Evolutionary conservation across 2,888 invertebrate species (phyloP).

Genomic region (Apamea monoglypha): DNA sequence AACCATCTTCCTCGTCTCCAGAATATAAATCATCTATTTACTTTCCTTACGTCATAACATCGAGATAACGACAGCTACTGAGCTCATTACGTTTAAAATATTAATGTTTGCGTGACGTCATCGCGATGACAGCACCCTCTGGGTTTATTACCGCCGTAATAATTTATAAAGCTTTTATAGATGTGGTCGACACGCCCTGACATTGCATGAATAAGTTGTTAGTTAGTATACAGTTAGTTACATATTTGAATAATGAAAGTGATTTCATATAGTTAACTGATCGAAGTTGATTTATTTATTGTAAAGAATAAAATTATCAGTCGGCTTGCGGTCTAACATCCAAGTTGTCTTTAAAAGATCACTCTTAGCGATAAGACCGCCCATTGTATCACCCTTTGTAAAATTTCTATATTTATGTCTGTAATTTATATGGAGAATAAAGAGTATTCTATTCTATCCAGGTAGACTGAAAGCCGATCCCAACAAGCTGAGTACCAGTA

Average conservation of each 20-base stretch:
- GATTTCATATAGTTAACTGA: background rate
- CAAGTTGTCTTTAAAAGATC: too few relatives aligned
- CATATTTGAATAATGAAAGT: background rate
- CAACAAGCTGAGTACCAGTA: too few relatives aligned
- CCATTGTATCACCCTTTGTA: too few relatives aligned
- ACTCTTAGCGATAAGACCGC: too few relatives aligned
- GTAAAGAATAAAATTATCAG: background rate
- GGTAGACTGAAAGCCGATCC: too few relatives aligned
- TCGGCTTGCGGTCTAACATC: background rate
- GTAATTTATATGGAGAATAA: too few relatives aligned
- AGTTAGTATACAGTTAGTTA: background rate
- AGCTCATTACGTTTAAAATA: constrained; percentile 46
- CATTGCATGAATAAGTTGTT: background rate
- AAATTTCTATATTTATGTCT: too few relatives aligned
- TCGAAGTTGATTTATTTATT: background rate
- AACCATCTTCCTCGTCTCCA: background rate
- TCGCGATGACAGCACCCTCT: constrained; percentile 30
- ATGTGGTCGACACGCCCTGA: constrained; percentile 1
- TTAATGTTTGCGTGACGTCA: constrained; percentile 57
- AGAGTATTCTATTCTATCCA: too few relatives aligned
- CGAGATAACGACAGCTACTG: constrained; percentile 4
- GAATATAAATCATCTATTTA: constrained; percentile 29
- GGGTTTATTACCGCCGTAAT: constrained; percentile 45
- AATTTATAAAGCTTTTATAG: constrained; percentile 49
- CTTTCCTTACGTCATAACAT: constrained; percentile 5